Percentiles rank a stretch among this genome's conserved stretches.
Evolutionary conservation across 2,113 vertebrate species (phyloP).

Genomic region (Clinocottus analis): DNA sequence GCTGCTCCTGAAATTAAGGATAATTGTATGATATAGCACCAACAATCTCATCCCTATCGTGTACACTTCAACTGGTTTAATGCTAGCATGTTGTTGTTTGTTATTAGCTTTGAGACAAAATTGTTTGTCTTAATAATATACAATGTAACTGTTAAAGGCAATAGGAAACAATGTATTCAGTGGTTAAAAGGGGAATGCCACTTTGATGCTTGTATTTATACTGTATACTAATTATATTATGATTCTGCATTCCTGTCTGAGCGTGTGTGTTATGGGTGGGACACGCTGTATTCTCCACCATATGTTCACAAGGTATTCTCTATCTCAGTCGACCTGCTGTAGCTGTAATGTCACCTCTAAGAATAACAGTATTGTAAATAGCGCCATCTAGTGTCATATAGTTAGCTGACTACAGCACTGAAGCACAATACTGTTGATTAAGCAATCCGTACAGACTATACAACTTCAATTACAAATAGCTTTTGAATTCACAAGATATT

Average conservation of each 20-base stretch:
- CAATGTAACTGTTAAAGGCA: slow-evolving; percentile 8
- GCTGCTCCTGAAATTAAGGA: background rate
- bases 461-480: slow-evolving; percentile 4
- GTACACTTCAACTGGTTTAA: background rate
- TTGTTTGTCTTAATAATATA: slow-evolving; percentile 4
- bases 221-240: slow-evolving; percentile 11
- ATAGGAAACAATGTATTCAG: background rate
- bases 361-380: slow-evolving; percentile 60
- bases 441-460: background rate
- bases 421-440: background rate
- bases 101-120: background rate
- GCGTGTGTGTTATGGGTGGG: slow-evolving; percentile 1
- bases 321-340: slow-evolving; percentile 28
- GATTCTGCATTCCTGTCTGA: slow-evolving; percentile 9
- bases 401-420: slow-evolving; percentile 3
- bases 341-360: slow-evolving; percentile 34
- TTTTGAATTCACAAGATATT: slow-evolving; percentile 5
- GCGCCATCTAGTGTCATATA: slow-evolving; percentile 79
- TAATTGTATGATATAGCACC: background rate
- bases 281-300: slow-evolving; percentile 17
- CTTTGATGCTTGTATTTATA: slow-evolving; percentile 9
- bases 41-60: background rate
- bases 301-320: slow-evolving; percentile 21
- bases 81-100: slow-evolving; percentile 10
- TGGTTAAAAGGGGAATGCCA: background rate